A percentile compares a stretch with the other conserved stretches of the same genome.
Conservation (phyloP, 2,113 vertebrate species). For the Lanius ludovicianus region DNA sequence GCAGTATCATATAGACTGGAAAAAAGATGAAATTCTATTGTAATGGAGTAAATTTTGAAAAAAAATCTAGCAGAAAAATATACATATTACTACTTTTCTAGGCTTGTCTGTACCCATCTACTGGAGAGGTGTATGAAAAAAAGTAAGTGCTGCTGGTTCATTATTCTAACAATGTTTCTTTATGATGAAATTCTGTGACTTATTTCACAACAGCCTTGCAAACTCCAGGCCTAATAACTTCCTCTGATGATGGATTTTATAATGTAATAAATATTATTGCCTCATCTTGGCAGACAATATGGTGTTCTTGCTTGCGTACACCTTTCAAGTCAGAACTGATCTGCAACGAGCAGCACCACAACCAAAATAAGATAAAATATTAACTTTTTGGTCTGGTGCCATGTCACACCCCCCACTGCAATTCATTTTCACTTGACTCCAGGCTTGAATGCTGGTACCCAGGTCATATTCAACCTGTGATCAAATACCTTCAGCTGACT, state of each 20-base stretch:
- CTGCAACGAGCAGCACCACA: not conserved
- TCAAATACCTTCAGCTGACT: not conserved
- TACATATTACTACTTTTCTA: not conserved
- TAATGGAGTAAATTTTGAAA: not conserved
- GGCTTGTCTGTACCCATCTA: not conserved
- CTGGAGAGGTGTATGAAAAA: not conserved
- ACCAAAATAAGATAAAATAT: not conserved
- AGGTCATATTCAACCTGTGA: not conserved
- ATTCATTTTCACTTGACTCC: not conserved
- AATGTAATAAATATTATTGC: not conserved
- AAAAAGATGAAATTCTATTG: not conserved
- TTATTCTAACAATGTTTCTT: not conserved
- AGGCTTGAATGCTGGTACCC: not conserved
- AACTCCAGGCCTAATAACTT: not conserved
- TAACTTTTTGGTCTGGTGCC: not conserved
- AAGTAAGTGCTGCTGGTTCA: not conserved
- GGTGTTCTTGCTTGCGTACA: not conserved
- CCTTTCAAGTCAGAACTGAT: slow-evolving; percentile 13
- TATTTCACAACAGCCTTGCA: not conserved
- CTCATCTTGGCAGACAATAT: not conserved
- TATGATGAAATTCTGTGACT: not conserved
- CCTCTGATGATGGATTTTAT: not conserved
- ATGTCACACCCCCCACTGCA: not conserved
- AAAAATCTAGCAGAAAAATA: not conserved
- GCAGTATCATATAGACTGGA: not conserved